Evolutionary conservation across 2,888 invertebrate species (phyloP), one percentile per base, ranked within the genome.

Genomic region (Mamestra brassicae): DNA sequence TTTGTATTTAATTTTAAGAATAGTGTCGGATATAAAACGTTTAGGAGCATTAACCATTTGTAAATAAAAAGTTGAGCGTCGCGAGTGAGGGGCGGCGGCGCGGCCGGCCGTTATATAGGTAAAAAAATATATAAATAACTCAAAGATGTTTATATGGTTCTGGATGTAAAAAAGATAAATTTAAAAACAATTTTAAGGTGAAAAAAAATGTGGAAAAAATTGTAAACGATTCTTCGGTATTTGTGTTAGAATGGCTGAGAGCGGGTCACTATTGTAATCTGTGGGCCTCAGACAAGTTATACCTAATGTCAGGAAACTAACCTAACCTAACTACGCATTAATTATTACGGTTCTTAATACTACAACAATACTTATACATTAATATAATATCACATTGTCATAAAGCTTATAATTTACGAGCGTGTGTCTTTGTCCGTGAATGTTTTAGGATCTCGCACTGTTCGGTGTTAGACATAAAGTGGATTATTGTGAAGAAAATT

Each of bases 41-140:
- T 97, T 97, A 97, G 97, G 97, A 97, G 94, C 97, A 97, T 97
- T 97, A 97, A 97, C 97, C 97, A 97, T 97, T 97, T 97, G 97
- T 97, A 97, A 97, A 97, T 97, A 97, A 95, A 87, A 95, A 94
- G 94, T 93, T 93, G 92, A 92, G 83, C 89, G 93, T 90, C 87
- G 90, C 89, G 89, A 86, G 82, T 80, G 85, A 87, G 91, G 89
- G 91, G 92, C 92, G 93, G 92, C 90, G 92, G 92, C 80, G 93
- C 87, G 92, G 91, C 85, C 89, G 89, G 86, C 92, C 93, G 90
- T 93, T 96, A 95, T 95, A 95, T 96, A 97, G 96, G 96, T 96
- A 96, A 96, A 96, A 93, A 95, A 95, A 95, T 96, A 96, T 90
- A 96, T 96, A 95, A 94, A 95, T 96, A 94, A 96, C 95, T 95